Evolutionary conservation across 2,797 vertebrate species (phyloP).

Genomic region (Pseudochirops cupreus): DNA sequence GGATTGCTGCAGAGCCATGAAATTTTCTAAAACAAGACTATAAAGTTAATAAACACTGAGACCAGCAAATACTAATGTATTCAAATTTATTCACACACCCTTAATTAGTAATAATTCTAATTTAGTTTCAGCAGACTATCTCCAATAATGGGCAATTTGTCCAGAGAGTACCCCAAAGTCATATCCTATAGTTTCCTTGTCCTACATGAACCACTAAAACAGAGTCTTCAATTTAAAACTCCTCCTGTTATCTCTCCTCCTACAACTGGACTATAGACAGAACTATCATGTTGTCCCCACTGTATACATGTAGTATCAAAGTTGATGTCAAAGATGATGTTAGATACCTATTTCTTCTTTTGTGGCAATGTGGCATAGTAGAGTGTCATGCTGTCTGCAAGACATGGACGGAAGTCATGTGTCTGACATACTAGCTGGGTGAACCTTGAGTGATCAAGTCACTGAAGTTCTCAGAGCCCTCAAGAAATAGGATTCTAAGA

Average conservation of each 20-base stretch:
- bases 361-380: not conserved
- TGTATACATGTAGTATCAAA: fast-evolving
- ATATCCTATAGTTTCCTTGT: constrained; percentile 69
- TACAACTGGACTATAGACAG: not conserved
- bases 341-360: not conserved
- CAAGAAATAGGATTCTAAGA: not conserved
- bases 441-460: not conserved
- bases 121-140: constrained; percentile 57
- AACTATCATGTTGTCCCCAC: fast-evolving
- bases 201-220: constrained; percentile 36
- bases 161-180: constrained; percentile 50
- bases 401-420: not conserved
- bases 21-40: constrained; percentile 71
- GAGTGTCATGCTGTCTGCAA: not conserved
- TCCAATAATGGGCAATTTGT: constrained; percentile 66
- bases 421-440: not conserved
- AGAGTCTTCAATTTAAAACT: constrained; percentile 25
- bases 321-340: not conserved
- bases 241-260: constrained; percentile 15
- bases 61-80: constrained; percentile 64
- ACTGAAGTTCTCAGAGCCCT: not conserved
- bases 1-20: constrained; percentile 56
- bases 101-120: constrained; percentile 77
- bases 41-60: constrained; percentile 72
- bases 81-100: constrained; percentile 75